phyloP scores from a whole-genome alignment of 1,140 invertebrate species.

The Choristoneura fumiferana region DNA sequence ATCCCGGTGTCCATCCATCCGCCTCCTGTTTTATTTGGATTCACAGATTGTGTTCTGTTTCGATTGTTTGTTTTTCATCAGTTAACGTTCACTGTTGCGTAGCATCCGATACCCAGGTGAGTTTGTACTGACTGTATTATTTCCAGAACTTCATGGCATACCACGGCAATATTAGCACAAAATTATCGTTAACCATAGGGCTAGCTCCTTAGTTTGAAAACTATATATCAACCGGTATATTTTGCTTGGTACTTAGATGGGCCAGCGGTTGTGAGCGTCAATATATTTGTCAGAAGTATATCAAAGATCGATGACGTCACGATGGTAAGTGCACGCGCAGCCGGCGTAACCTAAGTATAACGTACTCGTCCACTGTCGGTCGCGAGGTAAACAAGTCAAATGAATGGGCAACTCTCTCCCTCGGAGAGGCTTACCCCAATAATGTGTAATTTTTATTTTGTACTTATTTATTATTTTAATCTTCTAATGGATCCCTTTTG shows the following conservation, averaged over 20 bases:
- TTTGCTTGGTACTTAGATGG: slow-evolving; percentile 86
- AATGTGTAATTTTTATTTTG: slow-evolving; percentile 55
- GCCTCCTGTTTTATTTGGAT: slow-evolving; percentile 8
- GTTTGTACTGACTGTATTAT: slow-evolving; percentile 2
- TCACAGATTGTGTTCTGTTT: slow-evolving; percentile 14
- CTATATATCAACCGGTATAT: slow-evolving; percentile 61
- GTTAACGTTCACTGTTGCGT: background rate
- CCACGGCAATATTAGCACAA: slow-evolving; percentile 3
- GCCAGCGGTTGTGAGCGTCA: slow-evolving; percentile 94
- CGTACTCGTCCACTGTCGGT: slow-evolving; percentile 24
- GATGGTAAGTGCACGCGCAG: slow-evolving; percentile 90
- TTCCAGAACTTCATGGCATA: slow-evolving; percentile 11
- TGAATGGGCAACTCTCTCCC: slow-evolving; percentile 73
- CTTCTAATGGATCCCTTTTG: slow-evolving; percentile 45
- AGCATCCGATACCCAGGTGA: background rate
- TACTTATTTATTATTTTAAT: slow-evolving; percentile 46
- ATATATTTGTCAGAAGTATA: slow-evolving; percentile 98
- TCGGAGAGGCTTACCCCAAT: slow-evolving; percentile 63
- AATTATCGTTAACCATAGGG: slow-evolving; percentile 39
- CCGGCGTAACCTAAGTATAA: slow-evolving; percentile 57
- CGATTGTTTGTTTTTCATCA: slow-evolving; percentile 11
- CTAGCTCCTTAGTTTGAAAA: slow-evolving; percentile 45
- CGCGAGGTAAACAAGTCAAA: slow-evolving; percentile 72
- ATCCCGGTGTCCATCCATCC: slow-evolving; percentile 10
- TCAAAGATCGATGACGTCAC: slow-evolving; percentile 99